Conservation (phyloP, 2,888 invertebrate species). For the Polymixis flavicincta region DNA sequence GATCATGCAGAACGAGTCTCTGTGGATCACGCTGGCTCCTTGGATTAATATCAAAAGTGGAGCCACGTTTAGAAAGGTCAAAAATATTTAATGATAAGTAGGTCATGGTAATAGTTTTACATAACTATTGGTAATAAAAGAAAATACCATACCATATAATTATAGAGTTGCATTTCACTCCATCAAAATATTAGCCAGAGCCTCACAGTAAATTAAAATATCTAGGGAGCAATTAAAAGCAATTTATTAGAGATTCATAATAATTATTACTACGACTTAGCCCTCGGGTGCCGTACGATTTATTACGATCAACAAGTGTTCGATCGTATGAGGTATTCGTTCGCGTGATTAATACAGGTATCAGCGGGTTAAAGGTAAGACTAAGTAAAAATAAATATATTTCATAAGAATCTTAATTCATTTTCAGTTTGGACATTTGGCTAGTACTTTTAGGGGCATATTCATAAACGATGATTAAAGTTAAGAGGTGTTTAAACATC, state of each 20-base stretch:
- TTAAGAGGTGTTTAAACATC: too few species aligned
- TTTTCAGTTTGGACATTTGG: neutral
- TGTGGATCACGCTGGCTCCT: too few species aligned
- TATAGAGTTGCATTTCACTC: neutral
- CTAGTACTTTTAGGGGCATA: neutral
- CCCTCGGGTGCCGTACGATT: slow-evolving; percentile 54
- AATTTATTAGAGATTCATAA: slow-evolving; percentile 64
- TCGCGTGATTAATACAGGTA: slow-evolving; percentile 39
- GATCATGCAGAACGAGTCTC: too few species aligned
- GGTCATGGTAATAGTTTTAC: too few species aligned
- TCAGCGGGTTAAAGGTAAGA: slow-evolving; percentile 36
- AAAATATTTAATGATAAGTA: neutral
- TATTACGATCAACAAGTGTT: slow-evolving; percentile 66
- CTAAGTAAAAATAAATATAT: neutral
- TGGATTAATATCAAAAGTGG: too few species aligned
- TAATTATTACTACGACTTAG: slow-evolving; percentile 57
- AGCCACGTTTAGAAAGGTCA: neutral
- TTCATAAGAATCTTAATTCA: neutral
- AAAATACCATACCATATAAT: neutral
- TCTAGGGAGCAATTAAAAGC: slow-evolving; percentile 60
- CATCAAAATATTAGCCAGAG: slow-evolving; percentile 16
- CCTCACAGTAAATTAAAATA: slow-evolving; percentile 55
- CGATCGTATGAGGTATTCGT: slow-evolving; percentile 47
- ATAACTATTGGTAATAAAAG: neutral
- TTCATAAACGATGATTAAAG: too few species aligned